These are phyloP conservation scores for Martes martes DNA, from an alignment of 2,113 vertebrate genomes.

Conservation along the genomic window DNA sequence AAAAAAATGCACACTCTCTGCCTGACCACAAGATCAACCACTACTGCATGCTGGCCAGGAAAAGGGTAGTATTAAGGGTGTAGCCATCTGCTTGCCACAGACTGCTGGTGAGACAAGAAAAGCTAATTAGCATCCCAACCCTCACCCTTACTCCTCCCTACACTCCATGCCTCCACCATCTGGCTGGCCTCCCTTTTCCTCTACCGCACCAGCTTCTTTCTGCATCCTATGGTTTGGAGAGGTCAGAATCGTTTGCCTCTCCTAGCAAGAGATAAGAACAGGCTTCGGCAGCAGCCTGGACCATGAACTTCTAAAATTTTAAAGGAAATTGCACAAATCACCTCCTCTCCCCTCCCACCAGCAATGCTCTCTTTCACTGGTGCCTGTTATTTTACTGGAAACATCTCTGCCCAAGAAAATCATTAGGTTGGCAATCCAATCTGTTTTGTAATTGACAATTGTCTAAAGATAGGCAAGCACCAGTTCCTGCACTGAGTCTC, in stretches of 20 bases:
- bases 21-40: neutral
- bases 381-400: neutral
- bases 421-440: neutral
- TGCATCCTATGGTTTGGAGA: neutral
- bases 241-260: neutral
- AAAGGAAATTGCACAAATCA: neutral
- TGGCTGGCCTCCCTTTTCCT: neutral
- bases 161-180: neutral
- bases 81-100: constrained; percentile 16
- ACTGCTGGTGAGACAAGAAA: neutral
- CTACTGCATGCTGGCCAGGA: neutral
- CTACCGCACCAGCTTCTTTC: neutral
- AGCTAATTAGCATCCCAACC: constrained; percentile 20
- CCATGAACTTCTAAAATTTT: constrained; percentile 7
- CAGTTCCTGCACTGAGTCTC: neutral
- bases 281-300: neutral
- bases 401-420: neutral
- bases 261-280: neutral
- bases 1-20: neutral
- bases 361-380: neutral
- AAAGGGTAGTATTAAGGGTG: neutral
- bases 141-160: neutral
- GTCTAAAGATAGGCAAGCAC: neutral
- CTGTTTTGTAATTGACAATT: neutral
- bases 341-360: neutral